Conservation (phyloP, 2,797 vertebrate species). For the Manis crassicaudata region DNA sequence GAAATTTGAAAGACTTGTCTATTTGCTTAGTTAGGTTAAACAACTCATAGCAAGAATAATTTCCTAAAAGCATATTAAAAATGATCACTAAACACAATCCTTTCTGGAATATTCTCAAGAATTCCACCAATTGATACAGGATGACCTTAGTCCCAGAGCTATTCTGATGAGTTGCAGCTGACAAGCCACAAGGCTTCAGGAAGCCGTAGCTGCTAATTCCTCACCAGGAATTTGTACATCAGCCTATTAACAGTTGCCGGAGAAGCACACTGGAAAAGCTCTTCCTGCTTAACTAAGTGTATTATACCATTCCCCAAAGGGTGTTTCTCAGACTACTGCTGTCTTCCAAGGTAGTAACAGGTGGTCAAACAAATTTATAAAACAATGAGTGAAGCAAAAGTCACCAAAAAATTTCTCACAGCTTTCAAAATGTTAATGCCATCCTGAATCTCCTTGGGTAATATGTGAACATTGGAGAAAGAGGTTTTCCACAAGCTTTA, state of each 20-base stretch:
- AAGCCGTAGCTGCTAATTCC: background rate
- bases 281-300: background rate
- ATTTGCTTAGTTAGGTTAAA: background rate
- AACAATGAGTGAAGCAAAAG: background rate
- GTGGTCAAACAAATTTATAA: background rate
- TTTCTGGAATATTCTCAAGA: background rate
- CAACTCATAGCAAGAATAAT: background rate
- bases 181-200: background rate
- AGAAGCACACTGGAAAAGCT: background rate
- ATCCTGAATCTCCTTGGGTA: background rate
- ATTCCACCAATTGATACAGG: background rate
- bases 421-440: background rate
- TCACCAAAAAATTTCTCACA: background rate
- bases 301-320: background rate
- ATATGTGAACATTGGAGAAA: background rate
- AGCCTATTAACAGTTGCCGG: background rate
- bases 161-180: background rate
- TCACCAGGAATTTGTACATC: background rate
- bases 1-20: background rate
- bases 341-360: background rate
- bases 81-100: background rate
- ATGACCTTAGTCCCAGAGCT: background rate
- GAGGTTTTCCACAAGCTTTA: conserved; percentile 20
- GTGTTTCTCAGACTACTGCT: background rate
- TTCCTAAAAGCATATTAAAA: background rate